Evolutionary conservation across 2,888 invertebrate genomes (phyloP), one percentile per base, ranked within the genome.

Genomic region (Drosophila ustulata): DNA sequence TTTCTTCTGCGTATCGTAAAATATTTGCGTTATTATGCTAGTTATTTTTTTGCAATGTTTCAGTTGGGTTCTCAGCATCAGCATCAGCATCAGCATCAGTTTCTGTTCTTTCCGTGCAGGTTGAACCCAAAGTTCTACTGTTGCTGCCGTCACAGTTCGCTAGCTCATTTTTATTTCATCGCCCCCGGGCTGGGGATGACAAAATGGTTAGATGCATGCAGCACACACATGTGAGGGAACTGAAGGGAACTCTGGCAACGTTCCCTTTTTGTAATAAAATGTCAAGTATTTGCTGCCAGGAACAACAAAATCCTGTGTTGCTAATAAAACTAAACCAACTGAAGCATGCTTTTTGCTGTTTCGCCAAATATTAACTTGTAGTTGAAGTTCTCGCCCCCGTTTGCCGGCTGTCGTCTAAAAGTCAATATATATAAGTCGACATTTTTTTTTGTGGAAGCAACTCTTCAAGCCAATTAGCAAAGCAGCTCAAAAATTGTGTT

Each of bases 21-120:
- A 85, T 85, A 87, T 89, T 85, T 85, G 89, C 85, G 88, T 85
- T 89, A 89, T 85, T 85, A 87, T 85, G 79, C 85, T 81, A 89
- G 89, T 87, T 81, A 89, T 85, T 87, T 87, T 55, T 76, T 67
- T 63, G 62, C 67, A 65, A 66, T 66, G 62, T 70, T 59, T 30
- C 25, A 26, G 30, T 46, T 53, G 18, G 34, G 18, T 62, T 28
- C 39, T 28, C 39, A 13, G 46, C 8, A 25, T 46, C 32, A n/a
- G 51, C 18, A 18, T 18, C 18, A 18, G 18, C 18, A 18, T 18
- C 18, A 18, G 18, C 18, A 18, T 18, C 18, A 18, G 18, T 1
- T 1, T 18, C 18, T 18, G 18, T 18, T 18, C 18, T 11, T 39
- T 47, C 57, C 28, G 39, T 55, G 47, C 39, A 34, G 53, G 41